Percentiles rank a stretch among this genome's conserved stretches.
Evolutionary conservation across 92 coral and sea anemone species (phyloP).

Genomic region (Porites rus): DNA sequence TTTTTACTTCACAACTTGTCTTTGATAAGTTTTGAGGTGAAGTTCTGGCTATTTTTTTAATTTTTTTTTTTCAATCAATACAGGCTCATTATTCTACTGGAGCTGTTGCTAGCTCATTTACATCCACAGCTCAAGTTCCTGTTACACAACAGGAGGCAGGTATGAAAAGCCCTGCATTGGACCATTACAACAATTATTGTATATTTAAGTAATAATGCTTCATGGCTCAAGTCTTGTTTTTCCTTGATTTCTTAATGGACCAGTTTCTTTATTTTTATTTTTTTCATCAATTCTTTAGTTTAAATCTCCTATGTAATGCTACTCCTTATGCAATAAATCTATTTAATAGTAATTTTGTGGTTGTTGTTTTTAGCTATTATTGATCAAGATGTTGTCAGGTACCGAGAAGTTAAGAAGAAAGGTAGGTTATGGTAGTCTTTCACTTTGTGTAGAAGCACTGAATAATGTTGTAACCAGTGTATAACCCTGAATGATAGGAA

Average conservation of each 20-base stretch:
- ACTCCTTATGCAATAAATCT: too few species aligned
- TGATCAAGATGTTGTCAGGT: conserved; percentile 88
- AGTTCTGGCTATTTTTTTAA: background rate
- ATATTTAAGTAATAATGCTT: too few species aligned
- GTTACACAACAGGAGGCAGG: conserved; percentile 95
- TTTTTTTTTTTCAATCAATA: background rate
- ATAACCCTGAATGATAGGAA: too few species aligned
- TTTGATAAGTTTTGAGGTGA: background rate
- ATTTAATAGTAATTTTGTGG: background rate
- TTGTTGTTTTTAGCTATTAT: conserved; percentile 71
- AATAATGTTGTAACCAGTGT: too few species aligned
- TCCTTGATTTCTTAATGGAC: too few species aligned
- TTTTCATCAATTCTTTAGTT: too few species aligned
- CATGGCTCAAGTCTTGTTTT: too few species aligned
- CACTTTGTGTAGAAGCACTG: too few species aligned
- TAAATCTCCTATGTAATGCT: too few species aligned
- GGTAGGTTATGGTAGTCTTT: conserved; percentile 42
- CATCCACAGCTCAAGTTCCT: conserved; percentile 89
- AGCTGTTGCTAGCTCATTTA: conserved; percentile 87
- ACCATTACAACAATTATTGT: too few species aligned
- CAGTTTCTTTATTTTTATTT: too few species aligned
- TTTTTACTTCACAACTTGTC: too few species aligned
- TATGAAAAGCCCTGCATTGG: background rate
- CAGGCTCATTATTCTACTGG: conserved; percentile 97
- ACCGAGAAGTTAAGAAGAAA: conserved; percentile 98